A percentile compares a stretch with the other conserved stretches of the same genome.
These are phyloP conservation scores for Zapus hudsonius DNA, from an alignment of 2,113 vertebrate genomes.

Conservation along the genomic window DNA sequence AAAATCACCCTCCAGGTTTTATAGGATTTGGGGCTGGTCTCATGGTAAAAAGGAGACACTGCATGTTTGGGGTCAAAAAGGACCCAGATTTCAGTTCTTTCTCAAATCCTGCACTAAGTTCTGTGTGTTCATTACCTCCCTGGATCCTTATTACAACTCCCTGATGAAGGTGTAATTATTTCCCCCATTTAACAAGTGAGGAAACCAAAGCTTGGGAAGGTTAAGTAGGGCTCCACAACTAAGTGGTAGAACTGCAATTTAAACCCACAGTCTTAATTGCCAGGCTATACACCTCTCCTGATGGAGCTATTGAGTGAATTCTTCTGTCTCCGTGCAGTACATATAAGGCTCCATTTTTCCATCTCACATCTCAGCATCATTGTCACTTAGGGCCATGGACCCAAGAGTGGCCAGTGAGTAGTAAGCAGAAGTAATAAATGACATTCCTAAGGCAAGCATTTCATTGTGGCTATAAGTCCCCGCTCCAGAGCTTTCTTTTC, in stretches of 20 bases:
- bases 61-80: not conserved
- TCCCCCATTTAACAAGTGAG: not conserved
- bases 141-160: not conserved
- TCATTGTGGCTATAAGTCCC: not conserved
- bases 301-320: not conserved
- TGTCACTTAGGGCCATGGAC: not conserved
- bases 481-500: not conserved
- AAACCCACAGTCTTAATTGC: not conserved
- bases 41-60: not conserved
- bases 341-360: not conserved
- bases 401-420: not conserved
- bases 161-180: not conserved
- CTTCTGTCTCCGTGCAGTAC: not conserved
- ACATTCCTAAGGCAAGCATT: not conserved
- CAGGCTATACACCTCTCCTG: not conserved
- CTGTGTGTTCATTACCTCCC: not conserved
- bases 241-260: not conserved
- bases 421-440: not conserved
- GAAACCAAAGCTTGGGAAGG: not conserved
- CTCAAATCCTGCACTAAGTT: not conserved
- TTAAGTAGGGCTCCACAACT: not conserved
- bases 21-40: not conserved
- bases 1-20: not conserved
- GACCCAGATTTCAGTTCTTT: not conserved
- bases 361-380: rapidly evolving